Percentiles rank a stretch among this genome's conserved stretches.
phyloP scores from a whole-genome alignment of 2,888 invertebrate species.

The Torymus auratus region DNA sequence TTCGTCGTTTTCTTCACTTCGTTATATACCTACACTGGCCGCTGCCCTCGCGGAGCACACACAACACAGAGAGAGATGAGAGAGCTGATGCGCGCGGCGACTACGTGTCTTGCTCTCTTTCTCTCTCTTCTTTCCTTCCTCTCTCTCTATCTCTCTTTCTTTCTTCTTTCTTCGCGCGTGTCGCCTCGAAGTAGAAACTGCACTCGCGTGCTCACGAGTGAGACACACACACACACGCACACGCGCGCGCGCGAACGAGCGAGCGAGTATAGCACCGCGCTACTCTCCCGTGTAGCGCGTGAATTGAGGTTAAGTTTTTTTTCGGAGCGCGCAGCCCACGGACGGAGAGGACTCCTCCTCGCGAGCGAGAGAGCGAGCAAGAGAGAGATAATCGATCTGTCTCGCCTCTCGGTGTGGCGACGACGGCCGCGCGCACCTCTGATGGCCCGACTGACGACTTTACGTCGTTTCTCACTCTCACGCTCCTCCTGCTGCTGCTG shows the following conservation, averaged over 20 bases:
- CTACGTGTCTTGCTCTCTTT: slow-evolving; percentile 3
- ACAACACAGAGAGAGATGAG: slow-evolving; percentile 12
- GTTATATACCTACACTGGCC: background rate
- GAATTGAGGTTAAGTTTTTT: slow-evolving; percentile 52
- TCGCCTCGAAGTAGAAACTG: background rate
- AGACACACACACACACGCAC: background rate
- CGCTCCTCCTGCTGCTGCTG: too few species aligned
- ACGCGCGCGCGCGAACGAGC: background rate
- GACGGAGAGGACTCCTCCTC: too few species aligned
- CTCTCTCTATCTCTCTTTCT: slow-evolving; percentile 10
- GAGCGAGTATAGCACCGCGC: background rate
- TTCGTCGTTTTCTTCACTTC: background rate
- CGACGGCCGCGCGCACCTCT: too few species aligned
- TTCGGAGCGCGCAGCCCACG: background rate
- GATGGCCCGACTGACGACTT: too few species aligned
- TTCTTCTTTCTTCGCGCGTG: background rate
- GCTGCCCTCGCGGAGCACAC: slow-evolving; percentile 11
- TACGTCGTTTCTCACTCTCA: too few species aligned
- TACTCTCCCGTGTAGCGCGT: background rate
- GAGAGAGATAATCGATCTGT: too few species aligned
- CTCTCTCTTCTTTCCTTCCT: background rate
- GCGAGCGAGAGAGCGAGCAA: too few species aligned
- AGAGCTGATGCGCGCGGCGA: background rate
- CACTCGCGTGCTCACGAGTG: background rate
- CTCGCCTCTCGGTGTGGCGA: too few species aligned